Evolutionary conservation across 2,797 vertebrate species (phyloP), one percentile per base, ranked within the genome.

Genomic region (Microhierax caerulescens): DNA sequence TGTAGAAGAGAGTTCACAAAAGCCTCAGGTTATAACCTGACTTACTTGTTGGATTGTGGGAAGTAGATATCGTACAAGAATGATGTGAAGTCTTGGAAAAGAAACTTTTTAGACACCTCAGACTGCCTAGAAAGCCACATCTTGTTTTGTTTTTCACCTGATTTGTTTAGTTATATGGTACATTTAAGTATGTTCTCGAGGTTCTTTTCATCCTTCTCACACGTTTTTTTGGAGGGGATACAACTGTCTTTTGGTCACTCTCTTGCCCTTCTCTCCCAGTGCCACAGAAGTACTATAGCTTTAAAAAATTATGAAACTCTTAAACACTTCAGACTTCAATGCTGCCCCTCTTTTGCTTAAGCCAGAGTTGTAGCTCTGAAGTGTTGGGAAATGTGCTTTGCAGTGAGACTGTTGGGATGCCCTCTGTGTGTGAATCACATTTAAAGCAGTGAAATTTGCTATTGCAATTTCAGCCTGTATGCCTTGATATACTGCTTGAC

Each of bases 361-460:
- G 37, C 18, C n/a, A 32, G 1, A 76, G n/a, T n/a, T 34, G 16
- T 34, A 37, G 20, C 37, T 69, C 36, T 53, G 54, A 60, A 50
- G 36, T 21, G 22, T 11, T 68, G 60, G 36, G 48, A 86, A 63
- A 19, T 1, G 0, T 65, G 50, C n/a, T 77, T 75, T 91, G 50
- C 25, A 32, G 0, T 0, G 0, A 54, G 48, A 28, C 53, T 93
- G 3, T 28, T 68, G 19, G 41, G 36, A 13, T 90, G 9, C 13
- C 10, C 32, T 19, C 1, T 57, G 28, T 18, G 8, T 13, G 19
- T 10, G 27, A 75, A 32, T 43, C 4, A 1, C 15, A 7, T 43
- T 53, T 48, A 63, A 39, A 75, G 53, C 63, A 75, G 25, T 65
- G 27, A 79, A 63, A 68, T 22, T 80, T 73, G 17, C 18, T 64